Evolutionary conservation across 2,888 invertebrate species (phyloP), one percentile per base, ranked within the genome.

Genomic region (Ametastegia equiseti): DNA sequence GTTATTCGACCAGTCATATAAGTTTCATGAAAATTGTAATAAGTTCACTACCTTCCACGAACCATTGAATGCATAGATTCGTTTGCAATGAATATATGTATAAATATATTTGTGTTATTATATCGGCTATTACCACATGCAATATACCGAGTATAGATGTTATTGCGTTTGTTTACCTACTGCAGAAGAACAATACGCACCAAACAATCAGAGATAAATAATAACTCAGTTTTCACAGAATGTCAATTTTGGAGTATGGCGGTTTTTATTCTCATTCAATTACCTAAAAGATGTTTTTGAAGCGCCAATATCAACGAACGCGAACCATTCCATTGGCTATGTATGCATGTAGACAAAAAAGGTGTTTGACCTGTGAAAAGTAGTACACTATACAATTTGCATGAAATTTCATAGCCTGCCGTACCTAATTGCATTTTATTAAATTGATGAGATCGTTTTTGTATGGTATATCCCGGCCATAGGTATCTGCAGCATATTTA

Each of bases 401-500:
- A 75, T 50, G 75, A 75, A 75, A 75, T 75, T 75, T 75, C 36
- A 71, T 54, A 75, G 50, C 84, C 86, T 84, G 84, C 88, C 87
- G 83, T 83, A 84, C 86, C 85, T 82, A 85, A 87, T 89, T 89
- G 88, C 87, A 86, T 87, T 90, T 82, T 84, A 87, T 89, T 89
- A 88, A 75, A 87, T 89, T 89, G 88, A 89, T 90, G 90, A 90
- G 90, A 90, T 90, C 90, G 90, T 90, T 90, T 89, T 89, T 90
- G 90, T 90, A 90, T 89, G 86, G 89, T 87, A 84, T 86, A 89
- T 89, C 90, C 89, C 90, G 89, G 89, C 89, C 87, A 86, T 85
- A 86, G 82, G 50, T 86, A 84, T 83, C 84, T 86, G 86, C 87
- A 85, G 86, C 85, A 75, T 82, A 81, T 65, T 83, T n/a, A n/a